These are phyloP conservation scores for Empidonax alnorum DNA, from an alignment of 2,113 vertebrate genomes.

Conservation along the genomic window DNA sequence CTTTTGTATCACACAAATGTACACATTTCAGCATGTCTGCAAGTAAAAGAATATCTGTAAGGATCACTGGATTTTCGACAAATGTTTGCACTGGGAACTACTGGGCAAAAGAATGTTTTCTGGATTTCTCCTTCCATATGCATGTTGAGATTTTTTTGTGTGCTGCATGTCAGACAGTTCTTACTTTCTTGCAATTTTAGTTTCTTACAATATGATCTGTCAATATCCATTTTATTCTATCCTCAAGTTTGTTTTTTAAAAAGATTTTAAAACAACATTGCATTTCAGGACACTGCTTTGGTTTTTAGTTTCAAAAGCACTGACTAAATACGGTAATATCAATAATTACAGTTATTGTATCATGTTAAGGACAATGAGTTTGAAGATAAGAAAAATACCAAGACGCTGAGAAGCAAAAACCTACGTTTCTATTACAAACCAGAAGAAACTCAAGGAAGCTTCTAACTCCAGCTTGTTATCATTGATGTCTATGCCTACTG, in stretches of 20 bases:
- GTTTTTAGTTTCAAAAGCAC: neutral
- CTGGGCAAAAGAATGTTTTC: neutral
- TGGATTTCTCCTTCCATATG: neutral
- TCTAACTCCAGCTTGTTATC: neutral
- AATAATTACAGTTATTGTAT: neutral
- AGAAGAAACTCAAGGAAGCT: neutral
- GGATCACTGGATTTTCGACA: neutral
- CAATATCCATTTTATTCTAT: neutral
- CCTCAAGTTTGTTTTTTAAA: neutral
- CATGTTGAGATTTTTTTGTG: neutral
- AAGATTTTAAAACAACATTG: neutral
- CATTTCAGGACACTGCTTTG: neutral
- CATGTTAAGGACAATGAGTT: neutral
- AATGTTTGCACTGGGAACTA: neutral
- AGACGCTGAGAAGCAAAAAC: neutral
- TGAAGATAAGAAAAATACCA: neutral
- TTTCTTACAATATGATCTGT: neutral
- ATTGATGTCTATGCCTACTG: fast-evolving
- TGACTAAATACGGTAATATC: neutral
- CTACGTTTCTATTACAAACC: neutral
- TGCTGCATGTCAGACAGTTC: neutral
- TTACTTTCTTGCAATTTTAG: neutral
- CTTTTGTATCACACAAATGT: neutral
- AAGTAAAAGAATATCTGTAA: neutral
- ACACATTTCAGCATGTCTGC: neutral